These are phyloP conservation scores for Lacerta bilineata DNA, from an alignment of 2,797 vertebrate species.

Conservation along the genomic window DNA sequence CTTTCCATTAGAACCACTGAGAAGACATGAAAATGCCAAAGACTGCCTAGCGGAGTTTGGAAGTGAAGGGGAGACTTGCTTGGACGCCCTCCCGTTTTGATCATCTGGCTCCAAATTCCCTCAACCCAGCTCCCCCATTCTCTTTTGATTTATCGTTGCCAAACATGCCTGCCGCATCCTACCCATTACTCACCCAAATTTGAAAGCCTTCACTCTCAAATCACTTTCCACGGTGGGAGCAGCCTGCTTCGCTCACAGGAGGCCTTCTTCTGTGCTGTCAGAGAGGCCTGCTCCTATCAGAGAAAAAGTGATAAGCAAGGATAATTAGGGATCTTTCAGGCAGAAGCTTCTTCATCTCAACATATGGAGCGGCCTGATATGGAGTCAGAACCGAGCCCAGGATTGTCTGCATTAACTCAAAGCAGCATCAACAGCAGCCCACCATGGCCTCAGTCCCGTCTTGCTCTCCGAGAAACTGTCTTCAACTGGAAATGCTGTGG, in stretches of 20 bases:
- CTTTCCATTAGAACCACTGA: neutral
- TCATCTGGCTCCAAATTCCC: constrained; percentile 33
- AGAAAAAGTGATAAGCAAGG: neutral
- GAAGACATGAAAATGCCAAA: accelerated
- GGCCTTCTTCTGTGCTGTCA: neutral
- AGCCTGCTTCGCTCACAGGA: neutral
- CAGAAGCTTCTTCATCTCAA: neutral
- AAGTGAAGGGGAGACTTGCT: neutral
- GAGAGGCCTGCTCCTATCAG: neutral
- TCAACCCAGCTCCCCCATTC: constrained; percentile 50
- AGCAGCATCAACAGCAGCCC: neutral
- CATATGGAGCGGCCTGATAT: neutral
- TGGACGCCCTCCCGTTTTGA: neutral
- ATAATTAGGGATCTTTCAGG: neutral
- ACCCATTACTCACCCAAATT: constrained; percentile 69
- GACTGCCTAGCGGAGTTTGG: neutral
- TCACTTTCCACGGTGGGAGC: constrained; percentile 40
- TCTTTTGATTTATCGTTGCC: constrained; percentile 63
- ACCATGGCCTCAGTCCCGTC: neutral
- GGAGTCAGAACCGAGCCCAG: neutral
- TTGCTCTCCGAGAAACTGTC: no score
- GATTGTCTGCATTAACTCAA: neutral
- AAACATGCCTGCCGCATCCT: constrained; percentile 49
- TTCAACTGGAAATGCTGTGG: neutral
- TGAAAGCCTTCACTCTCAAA: constrained; percentile 65